phyloP scores from a whole-genome alignment of 1,140 invertebrate genomes.

The Zaprionus inermis region DNA sequence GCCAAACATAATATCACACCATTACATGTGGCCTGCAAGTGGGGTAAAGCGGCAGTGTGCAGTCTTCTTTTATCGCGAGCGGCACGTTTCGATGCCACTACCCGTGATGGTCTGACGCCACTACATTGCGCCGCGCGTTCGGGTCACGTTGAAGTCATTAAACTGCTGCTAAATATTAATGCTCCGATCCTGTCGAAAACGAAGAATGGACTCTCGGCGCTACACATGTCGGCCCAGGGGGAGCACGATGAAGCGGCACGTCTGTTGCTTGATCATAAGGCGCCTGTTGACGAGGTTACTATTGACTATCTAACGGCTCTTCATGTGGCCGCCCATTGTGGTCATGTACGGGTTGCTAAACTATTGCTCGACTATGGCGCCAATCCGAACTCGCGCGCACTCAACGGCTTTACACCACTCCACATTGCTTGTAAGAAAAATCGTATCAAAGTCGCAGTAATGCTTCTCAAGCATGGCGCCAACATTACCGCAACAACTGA shows the following conservation, averaged over 20 bases:
- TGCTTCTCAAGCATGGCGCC: constrained; percentile 96
- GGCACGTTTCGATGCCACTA: constrained; percentile 97
- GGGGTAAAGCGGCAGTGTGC: constrained; percentile 88
- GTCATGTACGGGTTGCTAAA: constrained; percentile 97
- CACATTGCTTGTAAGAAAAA: constrained; percentile 99
- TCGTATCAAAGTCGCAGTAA: constrained; percentile 97
- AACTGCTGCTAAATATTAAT: constrained; percentile 94
- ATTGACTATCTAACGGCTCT: constrained; percentile 98
- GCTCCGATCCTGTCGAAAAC: constrained; percentile 98
- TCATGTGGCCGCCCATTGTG: constrained; percentile 97
- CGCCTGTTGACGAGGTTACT: constrained; percentile 98
- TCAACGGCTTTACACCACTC: constrained; percentile 99
- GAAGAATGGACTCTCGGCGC: constrained; percentile 96
- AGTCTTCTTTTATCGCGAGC: constrained; percentile 92
- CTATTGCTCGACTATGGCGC: constrained; percentile 96
- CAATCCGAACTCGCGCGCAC: constrained; percentile 97
- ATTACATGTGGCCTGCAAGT: constrained; percentile 91
- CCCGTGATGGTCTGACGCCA: constrained; percentile 97
- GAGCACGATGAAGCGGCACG: constrained; percentile 98
- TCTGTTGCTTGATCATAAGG: constrained; percentile 95
- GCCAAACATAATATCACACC: constrained; percentile 98
- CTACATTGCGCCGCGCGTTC: constrained; percentile 96
- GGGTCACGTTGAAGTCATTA: constrained; percentile 98
- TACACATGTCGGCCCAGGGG: constrained; percentile 98
- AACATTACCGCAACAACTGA: constrained; percentile 89